Evolutionary conservation across 2,113 vertebrate genomes (phyloP).

Genomic region (Lamprotornis superbus): DNA sequence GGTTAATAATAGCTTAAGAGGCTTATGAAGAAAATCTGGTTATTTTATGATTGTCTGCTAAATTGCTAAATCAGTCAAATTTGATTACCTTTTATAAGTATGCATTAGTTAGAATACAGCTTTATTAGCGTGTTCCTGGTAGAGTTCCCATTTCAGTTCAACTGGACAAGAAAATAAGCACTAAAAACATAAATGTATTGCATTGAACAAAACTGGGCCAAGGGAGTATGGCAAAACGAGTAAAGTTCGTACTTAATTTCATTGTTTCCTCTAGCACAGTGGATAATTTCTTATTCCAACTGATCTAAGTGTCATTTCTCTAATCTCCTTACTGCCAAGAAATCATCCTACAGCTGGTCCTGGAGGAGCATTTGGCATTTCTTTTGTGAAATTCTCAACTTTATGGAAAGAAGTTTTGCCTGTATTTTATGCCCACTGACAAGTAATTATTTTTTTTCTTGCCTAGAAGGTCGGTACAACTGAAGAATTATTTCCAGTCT

Average conservation of each 20-base stretch:
- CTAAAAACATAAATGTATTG: neutral
- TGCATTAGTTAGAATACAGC: neutral
- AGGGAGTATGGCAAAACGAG: neutral
- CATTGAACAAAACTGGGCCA: neutral
- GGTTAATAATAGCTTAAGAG: neutral
- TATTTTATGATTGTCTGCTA: neutral
- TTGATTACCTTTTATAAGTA: neutral
- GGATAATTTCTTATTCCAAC: neutral
- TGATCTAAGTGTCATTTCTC: neutral
- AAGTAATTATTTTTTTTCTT: neutral
- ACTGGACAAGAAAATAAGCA: neutral
- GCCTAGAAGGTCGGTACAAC: neutral
- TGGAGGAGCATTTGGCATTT: neutral
- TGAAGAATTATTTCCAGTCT: neutral
- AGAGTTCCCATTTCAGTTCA: neutral
- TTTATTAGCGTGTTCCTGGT: neutral
- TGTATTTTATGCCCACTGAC: neutral
- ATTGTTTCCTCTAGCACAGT: neutral
- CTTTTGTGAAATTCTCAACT: neutral
- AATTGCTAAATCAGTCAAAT: neutral
- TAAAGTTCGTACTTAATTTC: neutral
- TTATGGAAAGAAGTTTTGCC: neutral
- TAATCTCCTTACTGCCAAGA: neutral
- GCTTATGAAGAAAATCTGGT: neutral
- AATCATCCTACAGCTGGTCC: neutral